phyloP scores from a whole-genome alignment of 1,140 invertebrate species.

The Meloidogyne floridensis region DNA sequence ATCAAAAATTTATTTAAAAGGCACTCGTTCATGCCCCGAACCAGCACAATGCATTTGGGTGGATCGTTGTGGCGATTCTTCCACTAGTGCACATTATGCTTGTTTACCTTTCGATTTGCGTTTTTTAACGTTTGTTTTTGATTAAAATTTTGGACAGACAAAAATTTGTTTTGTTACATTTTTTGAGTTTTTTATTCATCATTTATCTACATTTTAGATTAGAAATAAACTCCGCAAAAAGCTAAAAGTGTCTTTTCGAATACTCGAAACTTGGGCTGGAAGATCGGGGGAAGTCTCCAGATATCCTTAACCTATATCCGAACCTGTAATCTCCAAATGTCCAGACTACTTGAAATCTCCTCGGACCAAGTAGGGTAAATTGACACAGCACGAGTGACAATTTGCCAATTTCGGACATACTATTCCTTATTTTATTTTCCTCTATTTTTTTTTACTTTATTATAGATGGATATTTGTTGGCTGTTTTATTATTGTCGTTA shows the following conservation, averaged over 20 bases:
- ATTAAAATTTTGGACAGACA: not conserved
- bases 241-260: too few relatives aligned
- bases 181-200: too few relatives aligned
- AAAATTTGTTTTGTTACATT: not conserved
- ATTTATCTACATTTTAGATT: too few relatives aligned
- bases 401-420: too few relatives aligned
- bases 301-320: too few relatives aligned
- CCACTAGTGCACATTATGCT: constrained; percentile 37
- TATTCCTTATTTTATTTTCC: not conserved
- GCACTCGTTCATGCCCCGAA: constrained; percentile 32
- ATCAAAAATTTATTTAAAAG: constrained; percentile 26
- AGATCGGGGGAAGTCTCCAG: too few relatives aligned
- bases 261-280: too few relatives aligned
- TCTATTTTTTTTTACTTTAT: not conserved
- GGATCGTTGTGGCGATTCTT: constrained; percentile 39
- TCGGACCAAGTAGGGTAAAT: too few relatives aligned
- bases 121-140: constrained; percentile 42
- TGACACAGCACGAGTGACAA: too few relatives aligned
- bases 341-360: too few relatives aligned
- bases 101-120: constrained; percentile 48
- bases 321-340: too few relatives aligned
- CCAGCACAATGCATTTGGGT: constrained; percentile 46
- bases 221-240: too few relatives aligned
- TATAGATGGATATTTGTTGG: constrained; percentile 50
- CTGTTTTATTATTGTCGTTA: constrained; percentile 40